phyloP scores from a whole-genome alignment of 2,888 invertebrate species.

The Drosophila prostipennis region DNA sequence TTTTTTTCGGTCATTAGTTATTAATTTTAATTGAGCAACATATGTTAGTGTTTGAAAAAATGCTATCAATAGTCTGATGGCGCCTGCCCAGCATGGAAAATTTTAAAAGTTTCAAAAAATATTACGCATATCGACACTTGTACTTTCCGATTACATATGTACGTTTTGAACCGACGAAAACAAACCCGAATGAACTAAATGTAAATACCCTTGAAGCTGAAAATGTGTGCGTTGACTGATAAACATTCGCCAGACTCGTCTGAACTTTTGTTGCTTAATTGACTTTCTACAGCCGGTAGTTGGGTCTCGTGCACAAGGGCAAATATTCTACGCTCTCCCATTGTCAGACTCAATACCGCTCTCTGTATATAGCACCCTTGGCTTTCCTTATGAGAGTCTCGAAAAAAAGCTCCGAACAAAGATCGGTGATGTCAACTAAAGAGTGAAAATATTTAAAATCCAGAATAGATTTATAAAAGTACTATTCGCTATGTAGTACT shows the following conservation, averaged over 20 bases:
- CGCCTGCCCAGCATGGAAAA: not conserved
- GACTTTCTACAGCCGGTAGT: conserved; percentile 18
- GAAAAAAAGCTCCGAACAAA: not conserved
- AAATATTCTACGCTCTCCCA: conserved; percentile 11
- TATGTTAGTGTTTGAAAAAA: too few relatives aligned
- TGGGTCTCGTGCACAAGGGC: conserved; percentile 26
- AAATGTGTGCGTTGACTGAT: conserved; percentile 18
- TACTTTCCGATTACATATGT: not conserved
- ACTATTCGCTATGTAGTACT: too few relatives aligned
- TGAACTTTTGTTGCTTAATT: conserved; percentile 1
- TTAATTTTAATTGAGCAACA: too few relatives aligned
- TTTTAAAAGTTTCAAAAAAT: not conserved
- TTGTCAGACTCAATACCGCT: not conserved
- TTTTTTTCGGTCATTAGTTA: too few relatives aligned
- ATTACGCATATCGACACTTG: conserved; percentile 1
- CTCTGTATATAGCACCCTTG: not conserved
- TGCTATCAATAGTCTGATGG: not conserved
- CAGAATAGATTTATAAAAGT: not conserved
- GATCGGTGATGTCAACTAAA: not conserved
- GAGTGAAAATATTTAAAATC: not conserved
- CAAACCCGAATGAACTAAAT: not conserved
- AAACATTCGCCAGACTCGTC: conserved; percentile 4
- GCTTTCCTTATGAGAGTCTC: not conserved
- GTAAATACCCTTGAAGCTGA: conserved; percentile 21
- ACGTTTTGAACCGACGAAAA: conserved; percentile 3